A percentile compares a stretch with the other conserved stretches of the same genome.
phyloP scores from a whole-genome alignment of 2,888 invertebrate species.

The Hoplodrina ambigua region DNA sequence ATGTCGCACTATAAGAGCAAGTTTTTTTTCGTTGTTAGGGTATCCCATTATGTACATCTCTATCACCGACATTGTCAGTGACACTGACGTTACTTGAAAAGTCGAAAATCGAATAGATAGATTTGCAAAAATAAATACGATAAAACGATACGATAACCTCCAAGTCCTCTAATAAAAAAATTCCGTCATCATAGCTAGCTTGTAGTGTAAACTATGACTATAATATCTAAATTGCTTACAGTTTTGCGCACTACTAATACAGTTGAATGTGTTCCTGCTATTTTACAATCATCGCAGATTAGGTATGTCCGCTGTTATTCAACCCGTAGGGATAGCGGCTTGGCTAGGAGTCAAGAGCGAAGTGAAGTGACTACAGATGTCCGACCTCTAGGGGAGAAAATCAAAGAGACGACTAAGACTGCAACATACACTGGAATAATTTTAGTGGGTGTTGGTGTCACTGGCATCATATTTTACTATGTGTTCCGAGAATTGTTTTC shows the following conservation, averaged over 20 bases:
- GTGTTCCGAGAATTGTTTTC: slow-evolving; percentile 97
- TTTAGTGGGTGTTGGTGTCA: slow-evolving; percentile 94
- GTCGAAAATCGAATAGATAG: not conserved
- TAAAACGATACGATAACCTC: slow-evolving; percentile 22
- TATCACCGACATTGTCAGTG: no score
- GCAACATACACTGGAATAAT: slow-evolving; percentile 96
- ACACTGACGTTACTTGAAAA: no score
- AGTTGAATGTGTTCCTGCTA: slow-evolving; percentile 69
- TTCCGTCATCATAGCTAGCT: slow-evolving; percentile 2
- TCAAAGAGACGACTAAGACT: slow-evolving; percentile 97
- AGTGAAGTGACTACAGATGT: slow-evolving; percentile 90
- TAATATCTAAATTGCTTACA: slow-evolving; percentile 83
- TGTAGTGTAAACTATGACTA: slow-evolving; percentile 75
- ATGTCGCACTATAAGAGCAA: no score
- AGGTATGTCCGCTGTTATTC: slow-evolving; percentile 74
- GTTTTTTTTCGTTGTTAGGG: no score
- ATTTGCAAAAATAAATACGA: slow-evolving; percentile 38
- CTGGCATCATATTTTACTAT: slow-evolving; percentile 95
- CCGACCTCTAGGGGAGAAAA: slow-evolving; percentile 93
- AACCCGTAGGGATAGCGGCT: slow-evolving; percentile 75
- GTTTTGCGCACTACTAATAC: slow-evolving; percentile 73
- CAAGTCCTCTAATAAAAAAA: slow-evolving; percentile 1
- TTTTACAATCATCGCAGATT: slow-evolving; percentile 71
- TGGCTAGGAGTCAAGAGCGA: slow-evolving; percentile 81
- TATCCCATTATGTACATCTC: no score